Conservation (phyloP, 2,113 vertebrate genomes). For the Malurus alboscapulatus region DNA sequence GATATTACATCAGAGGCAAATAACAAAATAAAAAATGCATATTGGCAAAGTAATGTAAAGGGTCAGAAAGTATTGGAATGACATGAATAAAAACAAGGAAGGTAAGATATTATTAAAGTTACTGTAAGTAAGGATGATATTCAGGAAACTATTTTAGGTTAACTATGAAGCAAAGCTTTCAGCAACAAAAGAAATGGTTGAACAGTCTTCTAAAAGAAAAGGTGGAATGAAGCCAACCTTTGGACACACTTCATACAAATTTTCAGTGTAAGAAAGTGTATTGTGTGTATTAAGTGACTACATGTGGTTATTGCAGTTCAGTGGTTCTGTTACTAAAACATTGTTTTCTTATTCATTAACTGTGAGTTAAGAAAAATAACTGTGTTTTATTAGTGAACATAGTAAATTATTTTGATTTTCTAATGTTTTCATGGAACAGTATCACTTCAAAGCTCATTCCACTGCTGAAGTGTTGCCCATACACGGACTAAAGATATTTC, state of each 20-base stretch:
- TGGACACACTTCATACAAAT: slow-evolving; percentile 9
- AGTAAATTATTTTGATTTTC: neutral
- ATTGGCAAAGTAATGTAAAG: neutral
- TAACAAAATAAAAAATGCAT: neutral
- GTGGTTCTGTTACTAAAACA: neutral
- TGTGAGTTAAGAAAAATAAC: neutral
- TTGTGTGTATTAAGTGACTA: neutral
- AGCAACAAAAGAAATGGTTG: neutral
- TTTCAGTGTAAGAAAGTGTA: neutral
- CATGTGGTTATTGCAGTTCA: neutral
- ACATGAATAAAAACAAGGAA: neutral
- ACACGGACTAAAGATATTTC: neutral
- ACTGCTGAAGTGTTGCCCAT: neutral
- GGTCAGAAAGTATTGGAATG: neutral
- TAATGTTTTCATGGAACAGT: neutral
- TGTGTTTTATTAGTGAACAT: neutral
- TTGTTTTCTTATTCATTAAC: neutral
- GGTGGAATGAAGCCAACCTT: neutral
- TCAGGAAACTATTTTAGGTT: neutral
- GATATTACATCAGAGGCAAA: neutral
- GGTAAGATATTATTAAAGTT: neutral
- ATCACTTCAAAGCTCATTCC: neutral
- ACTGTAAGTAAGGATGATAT: neutral
- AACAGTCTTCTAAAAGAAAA: neutral
- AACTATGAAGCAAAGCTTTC: slow-evolving; percentile 16